Evolutionary conservation across 2,113 vertebrate species (phyloP).

Genomic region (Coracopsis vasa): DNA sequence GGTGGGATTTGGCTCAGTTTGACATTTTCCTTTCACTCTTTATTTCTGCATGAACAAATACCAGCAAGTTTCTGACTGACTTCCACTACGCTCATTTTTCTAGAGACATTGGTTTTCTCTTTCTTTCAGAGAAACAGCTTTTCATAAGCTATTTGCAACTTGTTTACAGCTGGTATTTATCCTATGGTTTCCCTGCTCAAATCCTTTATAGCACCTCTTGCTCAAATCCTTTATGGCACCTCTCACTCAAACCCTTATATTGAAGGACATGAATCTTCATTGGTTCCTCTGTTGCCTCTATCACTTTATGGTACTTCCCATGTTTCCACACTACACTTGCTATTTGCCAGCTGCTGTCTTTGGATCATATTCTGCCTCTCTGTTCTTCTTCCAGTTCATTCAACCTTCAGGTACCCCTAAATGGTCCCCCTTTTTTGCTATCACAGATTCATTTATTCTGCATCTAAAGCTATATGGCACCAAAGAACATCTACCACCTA

Average conservation of each 20-base stretch:
- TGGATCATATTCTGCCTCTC: not conserved
- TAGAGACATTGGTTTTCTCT: not conserved
- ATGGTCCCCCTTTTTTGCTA: not conserved
- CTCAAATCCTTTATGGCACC: not conserved
- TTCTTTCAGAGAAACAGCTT: not conserved
- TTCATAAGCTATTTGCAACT: not conserved
- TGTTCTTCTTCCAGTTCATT: not conserved
- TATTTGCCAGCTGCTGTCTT: not conserved
- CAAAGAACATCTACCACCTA: not conserved
- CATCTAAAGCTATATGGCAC: not conserved
- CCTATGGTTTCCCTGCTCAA: not conserved
- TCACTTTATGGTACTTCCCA: not conserved
- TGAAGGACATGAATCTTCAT: not conserved
- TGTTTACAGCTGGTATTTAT: not conserved
- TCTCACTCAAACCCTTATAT: not conserved
- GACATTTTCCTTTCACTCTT: not conserved
- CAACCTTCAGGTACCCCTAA: not conserved
- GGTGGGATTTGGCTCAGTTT: not conserved
- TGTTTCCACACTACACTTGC: not conserved
- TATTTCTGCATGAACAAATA: conserved; percentile 22
- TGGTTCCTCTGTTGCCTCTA: not conserved
- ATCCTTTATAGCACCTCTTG: fast-evolving
- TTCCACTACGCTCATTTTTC: not conserved
- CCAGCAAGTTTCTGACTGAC: not conserved
- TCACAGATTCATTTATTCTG: not conserved